A percentile compares a stretch with the other conserved stretches of the same genome.
Evolutionary conservation across 1,140 invertebrate genomes (phyloP).

Genomic region (Conus betulinus): DNA sequence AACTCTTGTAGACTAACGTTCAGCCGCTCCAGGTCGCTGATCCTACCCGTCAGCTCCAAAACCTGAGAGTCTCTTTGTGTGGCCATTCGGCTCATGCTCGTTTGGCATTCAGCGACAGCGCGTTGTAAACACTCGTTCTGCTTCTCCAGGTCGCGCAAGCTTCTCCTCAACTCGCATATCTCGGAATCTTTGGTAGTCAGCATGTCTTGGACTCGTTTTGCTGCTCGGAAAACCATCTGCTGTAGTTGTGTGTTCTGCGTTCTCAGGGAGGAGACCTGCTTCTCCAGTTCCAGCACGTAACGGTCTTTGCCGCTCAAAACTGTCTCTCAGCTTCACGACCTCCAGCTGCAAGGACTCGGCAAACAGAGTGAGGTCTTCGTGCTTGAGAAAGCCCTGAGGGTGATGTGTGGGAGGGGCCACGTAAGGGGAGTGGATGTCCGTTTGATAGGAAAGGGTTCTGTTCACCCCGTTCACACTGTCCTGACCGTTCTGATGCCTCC

Average conservation of each 20-base stretch:
- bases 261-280: background rate
- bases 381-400: background rate
- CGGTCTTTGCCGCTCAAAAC: constrained; percentile 21
- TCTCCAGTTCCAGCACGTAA: background rate
- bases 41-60: background rate
- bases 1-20: constrained; percentile 14
- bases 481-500: background rate
- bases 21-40: constrained; percentile 1
- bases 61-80: background rate
- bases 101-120: background rate
- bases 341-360: constrained; percentile 43
- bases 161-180: constrained; percentile 3
- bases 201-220: background rate
- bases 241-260: constrained; percentile 12
- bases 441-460: background rate
- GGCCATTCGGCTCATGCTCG: background rate
- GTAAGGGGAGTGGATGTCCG: background rate
- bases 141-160: constrained; percentile 1
- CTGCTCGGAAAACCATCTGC: background rate
- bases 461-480: background rate
- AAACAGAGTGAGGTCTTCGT: constrained; percentile 27
- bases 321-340: constrained; percentile 34
- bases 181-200: constrained; percentile 3
- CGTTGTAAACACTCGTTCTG: constrained; percentile 20
- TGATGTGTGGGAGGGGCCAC: background rate